Conservation (phyloP, 2,888 invertebrate genomes). For the Synanthedon myopaeformis region DNA sequence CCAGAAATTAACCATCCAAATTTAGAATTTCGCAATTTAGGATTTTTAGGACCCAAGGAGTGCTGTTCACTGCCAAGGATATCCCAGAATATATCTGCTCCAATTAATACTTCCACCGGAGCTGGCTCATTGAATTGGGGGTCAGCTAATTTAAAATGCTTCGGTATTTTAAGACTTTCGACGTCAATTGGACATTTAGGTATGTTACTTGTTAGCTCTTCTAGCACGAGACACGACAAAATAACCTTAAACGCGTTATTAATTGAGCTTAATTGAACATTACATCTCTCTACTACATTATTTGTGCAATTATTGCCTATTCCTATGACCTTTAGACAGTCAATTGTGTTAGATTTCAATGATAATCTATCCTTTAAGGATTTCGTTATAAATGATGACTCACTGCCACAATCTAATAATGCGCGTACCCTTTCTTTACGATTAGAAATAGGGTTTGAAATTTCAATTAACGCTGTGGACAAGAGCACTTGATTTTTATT, state of each 20-base stretch:
- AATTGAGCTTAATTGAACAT: neutral
- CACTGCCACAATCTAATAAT: slow-evolving; percentile 11
- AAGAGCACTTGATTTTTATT: slow-evolving; percentile 3
- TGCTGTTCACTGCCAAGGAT: slow-evolving; percentile 5
- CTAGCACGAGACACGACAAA: slow-evolving; percentile 1
- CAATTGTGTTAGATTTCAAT: slow-evolving; percentile 5
- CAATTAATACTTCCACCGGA: slow-evolving; percentile 7
- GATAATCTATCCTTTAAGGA: slow-evolving; percentile 5
- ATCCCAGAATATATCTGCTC: slow-evolving; percentile 9
- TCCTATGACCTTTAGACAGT: slow-evolving; percentile 8
- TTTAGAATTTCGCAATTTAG: slow-evolving; percentile 5
- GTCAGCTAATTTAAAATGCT: slow-evolving; percentile 6
- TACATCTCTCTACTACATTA: slow-evolving; percentile 1
- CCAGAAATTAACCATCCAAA: slow-evolving; percentile 8
- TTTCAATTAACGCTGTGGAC: slow-evolving; percentile 11
- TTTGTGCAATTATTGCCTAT: slow-evolving; percentile 5
- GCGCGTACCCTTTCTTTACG: slow-evolving; percentile 7
- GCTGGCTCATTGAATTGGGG: slow-evolving; percentile 7
- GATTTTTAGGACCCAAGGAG: slow-evolving; percentile 4
- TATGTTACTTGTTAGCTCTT: slow-evolving; percentile 5
- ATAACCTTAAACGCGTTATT: neutral
- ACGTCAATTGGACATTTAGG: slow-evolving; percentile 5
- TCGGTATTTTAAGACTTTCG: slow-evolving; percentile 2
- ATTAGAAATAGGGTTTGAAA: slow-evolving; percentile 7
- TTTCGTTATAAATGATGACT: slow-evolving; percentile 10